Evolutionary conservation across 2,113 vertebrate genomes (phyloP).

Genomic region (Centropus unirufus): DNA sequence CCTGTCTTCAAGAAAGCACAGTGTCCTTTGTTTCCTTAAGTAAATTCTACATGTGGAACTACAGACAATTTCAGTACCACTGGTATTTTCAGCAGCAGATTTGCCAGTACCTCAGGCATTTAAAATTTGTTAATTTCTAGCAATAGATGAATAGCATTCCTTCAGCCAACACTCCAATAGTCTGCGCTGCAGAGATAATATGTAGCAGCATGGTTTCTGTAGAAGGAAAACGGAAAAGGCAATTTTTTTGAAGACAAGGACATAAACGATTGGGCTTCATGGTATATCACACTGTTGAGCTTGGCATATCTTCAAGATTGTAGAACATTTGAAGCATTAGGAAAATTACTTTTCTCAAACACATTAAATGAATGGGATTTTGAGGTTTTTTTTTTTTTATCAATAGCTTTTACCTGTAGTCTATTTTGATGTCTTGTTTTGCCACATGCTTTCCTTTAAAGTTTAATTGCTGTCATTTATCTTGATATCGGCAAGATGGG

Average conservation of each 20-base stretch:
- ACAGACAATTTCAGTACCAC: not conserved
- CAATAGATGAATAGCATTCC: not conserved
- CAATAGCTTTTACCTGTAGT: not conserved
- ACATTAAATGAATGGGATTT: not conserved
- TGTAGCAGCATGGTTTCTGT: not conserved
- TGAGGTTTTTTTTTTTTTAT: fast-evolving
- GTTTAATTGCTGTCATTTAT: not conserved
- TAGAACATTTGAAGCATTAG: not conserved
- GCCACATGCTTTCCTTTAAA: not conserved
- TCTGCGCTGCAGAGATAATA: constrained; percentile 48
- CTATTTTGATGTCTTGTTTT: not conserved
- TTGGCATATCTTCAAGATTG: constrained; percentile 6
- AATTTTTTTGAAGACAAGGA: constrained; percentile 5
- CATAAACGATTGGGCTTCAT: not conserved
- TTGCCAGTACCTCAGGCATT: constrained; percentile 28
- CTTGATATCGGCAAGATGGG: not conserved
- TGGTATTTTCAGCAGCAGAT: constrained; percentile 25
- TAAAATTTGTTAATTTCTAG: constrained; percentile 49
- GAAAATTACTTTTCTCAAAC: not conserved
- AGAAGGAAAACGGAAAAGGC: not conserved
- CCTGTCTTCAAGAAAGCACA: not conserved
- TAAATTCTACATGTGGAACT: not conserved
- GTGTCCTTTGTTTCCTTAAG: not conserved
- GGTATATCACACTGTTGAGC: not conserved
- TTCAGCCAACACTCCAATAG: not conserved